Base-by-base conservation (phyloP, 1,140 invertebrate genomes). In the Liolophura sinensis region DNA sequence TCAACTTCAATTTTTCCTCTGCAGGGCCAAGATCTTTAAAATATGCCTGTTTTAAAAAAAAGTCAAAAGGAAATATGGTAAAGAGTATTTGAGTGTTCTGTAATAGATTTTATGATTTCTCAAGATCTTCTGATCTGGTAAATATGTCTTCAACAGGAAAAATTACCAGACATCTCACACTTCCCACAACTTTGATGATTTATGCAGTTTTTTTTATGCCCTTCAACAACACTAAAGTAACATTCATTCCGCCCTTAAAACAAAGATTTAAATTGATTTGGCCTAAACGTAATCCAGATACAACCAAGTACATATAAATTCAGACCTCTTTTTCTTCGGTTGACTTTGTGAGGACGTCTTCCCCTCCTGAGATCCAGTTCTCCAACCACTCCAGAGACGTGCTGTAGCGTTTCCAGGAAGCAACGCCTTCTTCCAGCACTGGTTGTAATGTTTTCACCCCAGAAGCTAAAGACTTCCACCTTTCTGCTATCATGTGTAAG, bases 401-500 rank as follows among this genome's bases (percentile, higher is more conserved):
- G 54, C 89, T 91, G 90, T 93, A 97, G 55, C 89, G 88, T 75
- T 91, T 88, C 95, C 95, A 98, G 78, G 94, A 92, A 3, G 90
- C 88, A 7, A 95, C 90, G 12, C 91, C 92, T 50, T 97, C 93
- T 68, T 89, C 88, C 84, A 97, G 89, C 78, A 96, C 96, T 59
- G 89, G 87, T 79, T 95, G 92, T 7, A 93, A 91, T 79, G 92
- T 95, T 69, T 93, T 89, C 3, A 98, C 87, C 76, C 96, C 93
- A 83, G 92, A 93, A 3, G 94, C 93, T 1, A 96, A 89, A 73
- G 90, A 90, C 79, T 93, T 93, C 95, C 95, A 97, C 59, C 92
- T 89, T 62, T 93, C 92, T 27, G 90, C 90, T 20, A 92, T 92
- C 52, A 97, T 93, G 68, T 89, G 88, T 85, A 97, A 89, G 78